Conservation (phyloP, 2,113 vertebrate genomes). For the Glareola pratincola region DNA sequence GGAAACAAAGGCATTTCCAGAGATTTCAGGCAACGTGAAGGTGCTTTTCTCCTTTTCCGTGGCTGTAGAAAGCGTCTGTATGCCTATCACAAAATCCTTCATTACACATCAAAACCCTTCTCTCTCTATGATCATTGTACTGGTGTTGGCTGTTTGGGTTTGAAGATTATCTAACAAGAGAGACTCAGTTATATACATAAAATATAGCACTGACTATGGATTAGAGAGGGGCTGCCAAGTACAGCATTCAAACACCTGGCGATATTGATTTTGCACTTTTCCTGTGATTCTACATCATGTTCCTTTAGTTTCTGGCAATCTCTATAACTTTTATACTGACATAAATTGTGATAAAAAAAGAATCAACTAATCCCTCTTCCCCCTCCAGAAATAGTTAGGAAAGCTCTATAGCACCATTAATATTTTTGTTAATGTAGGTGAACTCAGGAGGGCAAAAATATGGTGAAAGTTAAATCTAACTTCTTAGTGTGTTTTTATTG, state of each 20-base stretch:
- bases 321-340: slow-evolving; percentile 75
- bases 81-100: neutral
- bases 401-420: slow-evolving; percentile 67
- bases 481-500: neutral
- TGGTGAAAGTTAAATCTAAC: slow-evolving; percentile 35
- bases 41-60: neutral
- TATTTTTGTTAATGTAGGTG: slow-evolving; percentile 71
- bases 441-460: slow-evolving; percentile 24
- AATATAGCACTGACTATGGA: slow-evolving; percentile 62
- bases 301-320: slow-evolving; percentile 76
- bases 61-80: neutral
- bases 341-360: slow-evolving; percentile 75
- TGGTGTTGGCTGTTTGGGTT: neutral
- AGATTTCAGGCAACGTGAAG: neutral
- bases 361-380: slow-evolving; percentile 51
- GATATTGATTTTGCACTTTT: slow-evolving; percentile 79
- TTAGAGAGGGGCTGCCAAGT: slow-evolving; percentile 69
- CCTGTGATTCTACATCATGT: slow-evolving; percentile 74
- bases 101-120: neutral
- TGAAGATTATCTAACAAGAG: slow-evolving; percentile 46
- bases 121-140: neutral
- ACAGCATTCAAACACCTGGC: slow-evolving; percentile 66
- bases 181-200: slow-evolving; percentile 65
- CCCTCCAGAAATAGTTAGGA: slow-evolving; percentile 65
- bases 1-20: neutral